Evolutionary conservation across 2,888 invertebrate genomes (phyloP).

Genomic region (Drosophila peninsularis): DNA sequence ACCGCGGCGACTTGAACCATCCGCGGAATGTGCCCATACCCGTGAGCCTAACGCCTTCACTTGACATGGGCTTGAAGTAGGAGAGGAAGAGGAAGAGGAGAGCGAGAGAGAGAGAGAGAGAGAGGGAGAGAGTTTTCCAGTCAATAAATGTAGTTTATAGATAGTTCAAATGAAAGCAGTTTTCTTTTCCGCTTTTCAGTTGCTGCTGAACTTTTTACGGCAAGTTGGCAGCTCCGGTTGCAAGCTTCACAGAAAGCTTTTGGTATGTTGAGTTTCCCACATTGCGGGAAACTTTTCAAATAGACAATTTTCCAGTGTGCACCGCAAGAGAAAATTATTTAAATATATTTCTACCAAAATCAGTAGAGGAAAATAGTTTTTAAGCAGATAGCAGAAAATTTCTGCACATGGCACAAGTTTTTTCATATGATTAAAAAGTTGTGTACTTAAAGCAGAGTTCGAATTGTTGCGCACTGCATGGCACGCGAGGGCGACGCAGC

Average conservation of each 20-base stretch:
- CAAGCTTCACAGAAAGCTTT: slow-evolving; percentile 20
- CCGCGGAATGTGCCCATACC: slow-evolving; percentile 79
- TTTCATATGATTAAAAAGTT: slow-evolving; percentile 9
- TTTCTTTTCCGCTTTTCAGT: background rate
- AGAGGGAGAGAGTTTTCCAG: slow-evolving; percentile 6
- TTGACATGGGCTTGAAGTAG: slow-evolving; percentile 62
- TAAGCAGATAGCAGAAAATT: background rate
- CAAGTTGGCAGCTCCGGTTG: slow-evolving; percentile 41
- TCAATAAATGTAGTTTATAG: slow-evolving; percentile 15
- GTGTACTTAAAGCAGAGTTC: background rate
- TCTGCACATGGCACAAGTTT: background rate
- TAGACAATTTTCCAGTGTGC: background rate
- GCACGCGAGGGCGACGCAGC: slow-evolving; percentile 1
- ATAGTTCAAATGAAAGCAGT: slow-evolving; percentile 13
- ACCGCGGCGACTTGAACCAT: slow-evolving; percentile 82
- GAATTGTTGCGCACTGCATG: slow-evolving; percentile 7
- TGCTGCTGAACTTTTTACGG: slow-evolving; percentile 9
- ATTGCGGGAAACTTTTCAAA: slow-evolving; percentile 32
- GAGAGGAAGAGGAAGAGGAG: background rate
- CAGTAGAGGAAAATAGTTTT: background rate
- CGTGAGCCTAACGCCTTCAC: slow-evolving; percentile 54
- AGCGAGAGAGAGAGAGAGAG: background rate
- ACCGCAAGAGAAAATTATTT: background rate
- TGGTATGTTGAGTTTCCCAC: slow-evolving; percentile 35
- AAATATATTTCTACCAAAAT: background rate